These are phyloP conservation scores for Metellina segmentata DNA, from an alignment of 2,888 invertebrate genomes.

Conservation along the genomic window DNA sequence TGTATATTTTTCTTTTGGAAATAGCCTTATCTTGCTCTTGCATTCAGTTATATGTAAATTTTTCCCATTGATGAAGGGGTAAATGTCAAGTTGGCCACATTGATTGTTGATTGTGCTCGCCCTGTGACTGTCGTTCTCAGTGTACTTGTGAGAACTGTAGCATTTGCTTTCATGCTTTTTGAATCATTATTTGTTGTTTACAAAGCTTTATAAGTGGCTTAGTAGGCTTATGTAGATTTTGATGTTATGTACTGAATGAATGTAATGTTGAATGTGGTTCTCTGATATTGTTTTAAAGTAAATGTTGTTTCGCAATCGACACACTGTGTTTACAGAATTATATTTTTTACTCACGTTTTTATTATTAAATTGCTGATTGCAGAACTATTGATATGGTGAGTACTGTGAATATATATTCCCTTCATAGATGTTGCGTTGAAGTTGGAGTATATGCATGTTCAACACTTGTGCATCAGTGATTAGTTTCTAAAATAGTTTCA, in stretches of 20 bases:
- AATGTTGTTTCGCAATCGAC: conserved; percentile 13
- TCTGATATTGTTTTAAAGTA: conserved; percentile 36
- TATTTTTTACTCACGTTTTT: neutral
- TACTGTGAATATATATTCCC: neutral
- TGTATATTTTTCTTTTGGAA: neutral
- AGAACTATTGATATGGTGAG: neutral
- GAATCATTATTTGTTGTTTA: conserved; percentile 57
- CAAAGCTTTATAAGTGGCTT: conserved; percentile 76
- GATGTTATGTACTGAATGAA: conserved; percentile 58
- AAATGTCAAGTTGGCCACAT: conserved; percentile 54
- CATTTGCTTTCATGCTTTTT: conserved; percentile 54
- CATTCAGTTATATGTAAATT: neutral
- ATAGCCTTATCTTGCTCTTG: neutral
- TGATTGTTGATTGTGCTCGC: conserved; percentile 59
- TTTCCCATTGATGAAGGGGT: conserved; percentile 7
- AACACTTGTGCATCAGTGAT: neutral
- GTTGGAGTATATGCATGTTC: neutral
- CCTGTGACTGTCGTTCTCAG: conserved; percentile 62
- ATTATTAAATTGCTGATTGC: neutral
- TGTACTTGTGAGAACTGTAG: conserved; percentile 48
- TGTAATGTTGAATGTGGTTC: conserved; percentile 57
- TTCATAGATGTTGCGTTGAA: neutral
- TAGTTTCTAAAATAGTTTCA: conserved; percentile 2
- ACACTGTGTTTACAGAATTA: neutral
- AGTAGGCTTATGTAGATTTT: conserved; percentile 65